Evolutionary conservation across 2,797 vertebrate genomes (phyloP).

Genomic region (Cottoperca gobio): DNA sequence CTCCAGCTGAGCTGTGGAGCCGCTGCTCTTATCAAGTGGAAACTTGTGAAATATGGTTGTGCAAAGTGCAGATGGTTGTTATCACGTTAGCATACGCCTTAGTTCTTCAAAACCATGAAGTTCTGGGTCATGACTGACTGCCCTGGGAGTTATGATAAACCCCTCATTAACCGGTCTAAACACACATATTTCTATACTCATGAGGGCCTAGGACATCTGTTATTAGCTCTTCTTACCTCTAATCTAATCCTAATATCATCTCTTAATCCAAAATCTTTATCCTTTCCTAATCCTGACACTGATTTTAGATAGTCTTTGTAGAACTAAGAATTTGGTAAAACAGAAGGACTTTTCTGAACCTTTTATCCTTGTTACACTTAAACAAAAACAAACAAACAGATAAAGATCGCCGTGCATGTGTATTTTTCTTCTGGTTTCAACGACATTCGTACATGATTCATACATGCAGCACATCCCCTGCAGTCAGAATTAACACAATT

Average conservation of each 20-base stretch:
- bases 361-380: background rate
- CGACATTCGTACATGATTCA: constrained; percentile 30
- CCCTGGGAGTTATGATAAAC: constrained; percentile 33
- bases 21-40: constrained; percentile 39
- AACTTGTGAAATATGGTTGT: constrained; percentile 45
- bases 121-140: constrained; percentile 6
- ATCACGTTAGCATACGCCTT: constrained; percentile 19
- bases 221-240: constrained; percentile 23
- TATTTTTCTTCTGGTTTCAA: constrained; percentile 3
- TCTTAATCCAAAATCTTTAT: constrained; percentile 6
- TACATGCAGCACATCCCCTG: constrained; percentile 18
- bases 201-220: background rate
- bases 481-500: constrained; percentile 39
- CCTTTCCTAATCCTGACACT: constrained; percentile 4
- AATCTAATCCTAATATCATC: constrained; percentile 20
- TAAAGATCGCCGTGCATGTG: background rate
- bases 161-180: constrained; percentile 18
- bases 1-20: constrained; percentile 48
- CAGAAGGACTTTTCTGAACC: background rate
- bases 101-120: constrained; percentile 11
- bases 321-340: background rate
- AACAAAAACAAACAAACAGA: background rate
- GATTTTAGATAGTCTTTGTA: background rate
- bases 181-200: background rate
- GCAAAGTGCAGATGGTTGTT: constrained; percentile 25